Conservation (phyloP, 2,113 vertebrate genomes). For the Mormoops blainvillei region DNA sequence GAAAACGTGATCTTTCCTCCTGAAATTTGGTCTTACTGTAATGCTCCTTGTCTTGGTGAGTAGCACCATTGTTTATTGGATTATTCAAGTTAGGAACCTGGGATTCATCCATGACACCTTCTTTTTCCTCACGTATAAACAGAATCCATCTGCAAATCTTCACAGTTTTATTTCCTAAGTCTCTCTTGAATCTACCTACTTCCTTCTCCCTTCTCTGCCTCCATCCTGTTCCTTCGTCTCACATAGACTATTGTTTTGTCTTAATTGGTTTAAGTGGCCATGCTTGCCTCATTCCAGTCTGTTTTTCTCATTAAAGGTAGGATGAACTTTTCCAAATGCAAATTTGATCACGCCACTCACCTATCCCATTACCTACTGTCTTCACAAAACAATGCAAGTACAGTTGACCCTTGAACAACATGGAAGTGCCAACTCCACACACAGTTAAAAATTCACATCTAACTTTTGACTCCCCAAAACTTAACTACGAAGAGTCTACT, state of each 20-base stretch:
- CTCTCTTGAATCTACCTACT: background rate
- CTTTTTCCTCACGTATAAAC: background rate
- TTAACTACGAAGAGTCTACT: background rate
- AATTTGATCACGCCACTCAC: background rate
- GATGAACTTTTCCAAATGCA: background rate
- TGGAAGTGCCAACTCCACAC: background rate
- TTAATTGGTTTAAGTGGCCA: background rate
- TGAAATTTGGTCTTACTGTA: background rate
- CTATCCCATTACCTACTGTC: background rate
- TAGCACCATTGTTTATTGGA: background rate
- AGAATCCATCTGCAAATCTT: background rate
- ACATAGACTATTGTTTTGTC: background rate
- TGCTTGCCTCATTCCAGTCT: background rate
- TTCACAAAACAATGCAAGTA: background rate
- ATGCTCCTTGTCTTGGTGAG: background rate
- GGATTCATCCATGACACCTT: background rate
- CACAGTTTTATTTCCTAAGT: background rate
- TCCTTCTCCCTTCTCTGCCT: background rate
- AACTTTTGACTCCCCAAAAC: background rate
- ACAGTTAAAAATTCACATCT: background rate
- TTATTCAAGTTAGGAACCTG: background rate
- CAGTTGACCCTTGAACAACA: background rate
- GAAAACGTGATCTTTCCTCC: background rate
- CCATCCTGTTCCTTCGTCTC: background rate
- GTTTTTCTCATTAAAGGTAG: conserved; percentile 14